Conservation (phyloP, 2,888 invertebrate genomes). For the Arrhopalites spinosus region DNA sequence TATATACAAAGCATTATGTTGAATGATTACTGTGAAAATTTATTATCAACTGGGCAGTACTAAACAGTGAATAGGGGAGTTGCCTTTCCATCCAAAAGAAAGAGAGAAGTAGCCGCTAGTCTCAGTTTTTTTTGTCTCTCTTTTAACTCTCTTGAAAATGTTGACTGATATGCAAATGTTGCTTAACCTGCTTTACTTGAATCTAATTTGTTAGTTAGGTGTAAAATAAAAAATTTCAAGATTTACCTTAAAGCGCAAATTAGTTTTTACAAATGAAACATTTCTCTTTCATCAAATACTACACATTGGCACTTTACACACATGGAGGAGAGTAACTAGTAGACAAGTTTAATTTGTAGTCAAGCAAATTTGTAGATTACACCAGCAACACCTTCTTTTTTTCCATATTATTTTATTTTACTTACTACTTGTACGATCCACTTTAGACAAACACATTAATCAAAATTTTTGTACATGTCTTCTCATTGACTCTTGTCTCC, state of each 20-base stretch:
- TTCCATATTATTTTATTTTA: too few relatives aligned
- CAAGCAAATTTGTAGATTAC: too few relatives aligned
- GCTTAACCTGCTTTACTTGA: slow-evolving; percentile 38
- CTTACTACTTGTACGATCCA: too few relatives aligned
- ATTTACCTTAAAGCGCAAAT: slow-evolving; percentile 35
- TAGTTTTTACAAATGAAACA: slow-evolving; percentile 16
- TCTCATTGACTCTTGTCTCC: too few relatives aligned
- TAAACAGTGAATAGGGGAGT: slow-evolving; percentile 14
- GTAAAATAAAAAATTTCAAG: slow-evolving; percentile 25
- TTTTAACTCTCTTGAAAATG: too few relatives aligned
- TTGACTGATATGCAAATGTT: slow-evolving; percentile 28
- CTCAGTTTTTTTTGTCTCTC: slow-evolving; percentile 26
- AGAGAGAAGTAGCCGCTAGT: slow-evolving; percentile 34
- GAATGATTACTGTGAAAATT: not conserved
- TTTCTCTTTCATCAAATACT: too few relatives aligned
- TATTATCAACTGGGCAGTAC: slow-evolving; percentile 27
- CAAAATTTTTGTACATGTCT: too few relatives aligned
- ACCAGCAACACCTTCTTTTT: too few relatives aligned
- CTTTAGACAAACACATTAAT: too few relatives aligned
- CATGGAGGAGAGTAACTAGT: too few relatives aligned
- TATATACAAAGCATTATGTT: not conserved
- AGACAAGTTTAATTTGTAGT: too few relatives aligned
- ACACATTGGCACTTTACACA: too few relatives aligned
- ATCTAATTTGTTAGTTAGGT: slow-evolving; percentile 27
- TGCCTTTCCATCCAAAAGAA: slow-evolving; percentile 22